Evolutionary conservation across 2,797 vertebrate genomes (phyloP), one percentile per base, ranked within the genome.

Genomic region (Sebastes itinus): DNA sequence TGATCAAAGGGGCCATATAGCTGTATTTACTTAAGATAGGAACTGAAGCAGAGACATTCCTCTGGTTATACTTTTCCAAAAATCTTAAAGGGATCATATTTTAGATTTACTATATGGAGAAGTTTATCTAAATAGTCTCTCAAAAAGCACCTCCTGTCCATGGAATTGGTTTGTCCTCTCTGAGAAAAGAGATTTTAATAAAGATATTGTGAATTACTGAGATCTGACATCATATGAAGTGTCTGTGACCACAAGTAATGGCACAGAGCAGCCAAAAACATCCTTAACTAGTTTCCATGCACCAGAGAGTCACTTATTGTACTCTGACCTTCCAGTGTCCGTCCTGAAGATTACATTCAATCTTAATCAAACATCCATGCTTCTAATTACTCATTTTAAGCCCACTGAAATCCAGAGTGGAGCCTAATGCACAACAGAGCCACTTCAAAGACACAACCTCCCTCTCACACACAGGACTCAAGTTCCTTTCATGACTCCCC

Each of bases 1-100:
- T 66, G 90, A 90, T 91, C 89, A 92, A 90, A 92, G 90, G 59
- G 54, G 7, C 69, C 85, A 78, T 84, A 63, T 64, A 88, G 73
- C 74, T 66, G 72, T 86, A 65, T 93, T 93, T 86, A 78, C 81
- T 79, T 42, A 75, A 81, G 86, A 90, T 85, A 87, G 68, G 72
- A 75, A 42, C 56, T 32, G 77, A 35, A 76, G 62, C 63, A 18
- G 30, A 80, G 73, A 70, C 86, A 87, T 83, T 87, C 69, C 77
- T 77, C 16, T 68, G 12, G 64, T 72, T 80, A 62, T 7, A 42
- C 38, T 69, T 56, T 65, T 72, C 5, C 4, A 16, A 71, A 78
- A 32, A 46, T 38, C 23, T 72, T n/a, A 61, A 22, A 71, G 30
- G 18, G 4, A 62, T 13, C 52, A 59, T 16, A 18, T 58, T 65